phyloP scores from a whole-genome alignment of 2,888 invertebrate genomes.

The Cheilosia variabilis region DNA sequence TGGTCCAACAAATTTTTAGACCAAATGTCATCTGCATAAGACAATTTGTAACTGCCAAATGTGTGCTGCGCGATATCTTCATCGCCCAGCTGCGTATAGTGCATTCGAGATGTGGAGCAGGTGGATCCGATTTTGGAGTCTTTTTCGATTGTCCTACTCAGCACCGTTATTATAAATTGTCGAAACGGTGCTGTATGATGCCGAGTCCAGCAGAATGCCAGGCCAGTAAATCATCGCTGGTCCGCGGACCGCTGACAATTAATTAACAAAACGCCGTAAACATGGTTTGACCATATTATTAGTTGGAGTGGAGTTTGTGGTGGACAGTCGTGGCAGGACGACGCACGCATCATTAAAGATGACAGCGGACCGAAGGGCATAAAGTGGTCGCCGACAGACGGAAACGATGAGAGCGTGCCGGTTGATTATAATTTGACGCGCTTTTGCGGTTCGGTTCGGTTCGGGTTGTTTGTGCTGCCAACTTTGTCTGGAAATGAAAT shows the following conservation, averaged over 20 bases:
- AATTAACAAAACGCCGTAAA: conserved; percentile 35
- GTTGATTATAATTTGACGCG: conserved; percentile 15
- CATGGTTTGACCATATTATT: conserved; percentile 45
- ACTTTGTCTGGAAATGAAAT: conserved; percentile 25
- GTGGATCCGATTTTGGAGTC: conserved; percentile 34
- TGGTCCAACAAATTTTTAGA: conserved; percentile 48
- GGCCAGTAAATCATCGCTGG: conserved; percentile 37
- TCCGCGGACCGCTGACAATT: conserved; percentile 45
- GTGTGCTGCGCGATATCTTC: conserved; percentile 40
- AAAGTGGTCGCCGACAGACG: conserved; percentile 25
- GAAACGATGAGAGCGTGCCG: conserved; percentile 10
- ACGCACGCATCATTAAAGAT: conserved; percentile 14
- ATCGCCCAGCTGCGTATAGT: conserved; percentile 20
- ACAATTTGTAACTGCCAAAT: conserved; percentile 63
- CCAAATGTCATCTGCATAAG: conserved; percentile 60
- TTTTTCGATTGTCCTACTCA: background rate
- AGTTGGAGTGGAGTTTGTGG: conserved; percentile 41
- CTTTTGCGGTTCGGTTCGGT: conserved; percentile 14
- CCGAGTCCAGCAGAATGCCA: conserved; percentile 8
- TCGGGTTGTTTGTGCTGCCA: background rate
- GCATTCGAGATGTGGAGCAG: conserved; percentile 42
- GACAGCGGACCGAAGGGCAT: conserved; percentile 43
- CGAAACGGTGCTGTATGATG: background rate
- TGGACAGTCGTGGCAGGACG: conserved; percentile 14
- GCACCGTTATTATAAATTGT: conserved; percentile 3